A percentile compares a stretch with the other conserved stretches of the same genome.
Conservation (phyloP, 2,113 vertebrate species). For the Rhodinocichla rosea region DNA sequence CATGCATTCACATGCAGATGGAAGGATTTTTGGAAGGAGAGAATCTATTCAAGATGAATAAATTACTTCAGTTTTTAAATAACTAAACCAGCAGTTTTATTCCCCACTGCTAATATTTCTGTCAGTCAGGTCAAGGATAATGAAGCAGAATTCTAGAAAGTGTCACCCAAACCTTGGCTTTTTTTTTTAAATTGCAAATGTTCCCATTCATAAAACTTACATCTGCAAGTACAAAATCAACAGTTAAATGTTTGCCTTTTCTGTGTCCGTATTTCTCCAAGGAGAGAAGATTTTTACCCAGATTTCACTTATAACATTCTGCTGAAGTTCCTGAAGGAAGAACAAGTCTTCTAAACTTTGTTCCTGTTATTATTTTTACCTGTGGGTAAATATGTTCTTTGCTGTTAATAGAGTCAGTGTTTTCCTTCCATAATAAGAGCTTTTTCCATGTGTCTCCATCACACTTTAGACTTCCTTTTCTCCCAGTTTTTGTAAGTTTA, state of each 20-base stretch:
- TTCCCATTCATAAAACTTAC: not conserved
- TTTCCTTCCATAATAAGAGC: not conserved
- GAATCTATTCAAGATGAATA: not conserved
- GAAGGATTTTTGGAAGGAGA: slow-evolving; percentile 14
- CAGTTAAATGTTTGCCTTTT: slow-evolving; percentile 26
- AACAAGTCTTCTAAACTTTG: not conserved
- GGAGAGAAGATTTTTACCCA: not conserved
- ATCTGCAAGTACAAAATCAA: slow-evolving; percentile 22
- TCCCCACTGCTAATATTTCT: slow-evolving; percentile 13
- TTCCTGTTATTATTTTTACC: not conserved
- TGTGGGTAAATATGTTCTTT: not conserved
- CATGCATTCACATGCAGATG: not conserved
- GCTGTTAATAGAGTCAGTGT: not conserved
- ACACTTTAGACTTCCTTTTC: not conserved
- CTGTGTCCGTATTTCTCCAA: not conserved
- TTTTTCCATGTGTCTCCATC: not conserved
- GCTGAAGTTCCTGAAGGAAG: not conserved
- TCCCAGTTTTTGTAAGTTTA: not conserved
- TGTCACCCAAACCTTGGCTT: not conserved
- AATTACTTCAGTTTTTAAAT: not conserved
- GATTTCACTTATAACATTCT: not conserved
- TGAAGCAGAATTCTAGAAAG: not conserved
- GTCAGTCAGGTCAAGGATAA: slow-evolving; percentile 25
- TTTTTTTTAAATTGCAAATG: not conserved
- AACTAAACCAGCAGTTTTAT: not conserved